These are phyloP conservation scores for Potamarius usumacintae DNA, from an alignment of 2,113 vertebrate species.

Conservation along the genomic window DNA sequence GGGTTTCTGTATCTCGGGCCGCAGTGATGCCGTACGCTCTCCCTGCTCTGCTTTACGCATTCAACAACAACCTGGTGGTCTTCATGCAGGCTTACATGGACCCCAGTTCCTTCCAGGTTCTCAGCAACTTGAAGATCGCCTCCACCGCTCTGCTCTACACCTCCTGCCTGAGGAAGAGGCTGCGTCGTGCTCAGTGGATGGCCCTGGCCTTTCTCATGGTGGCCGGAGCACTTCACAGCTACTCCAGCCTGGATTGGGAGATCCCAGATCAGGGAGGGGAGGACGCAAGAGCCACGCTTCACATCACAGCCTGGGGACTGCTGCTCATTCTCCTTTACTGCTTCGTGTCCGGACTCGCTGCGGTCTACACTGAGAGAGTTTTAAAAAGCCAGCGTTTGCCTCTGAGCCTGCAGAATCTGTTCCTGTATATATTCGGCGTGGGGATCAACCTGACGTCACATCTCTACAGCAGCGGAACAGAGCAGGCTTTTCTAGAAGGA, in stretches of 20 bases:
- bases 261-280: not conserved
- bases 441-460: slow-evolving; percentile 76
- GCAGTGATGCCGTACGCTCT: slow-evolving; percentile 78
- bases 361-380: slow-evolving; percentile 85
- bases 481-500: slow-evolving; percentile 78
- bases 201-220: slow-evolving; percentile 80
- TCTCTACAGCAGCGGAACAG: slow-evolving; percentile 57
- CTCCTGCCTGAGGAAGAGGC: slow-evolving; percentile 76
- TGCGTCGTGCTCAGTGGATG: slow-evolving; percentile 74
- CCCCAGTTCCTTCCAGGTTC: slow-evolving; percentile 90
- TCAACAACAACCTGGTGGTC: slow-evolving; percentile 94
- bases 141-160: slow-evolving; percentile 87
- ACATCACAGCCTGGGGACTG: slow-evolving; percentile 79
- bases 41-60: slow-evolving; percentile 86
- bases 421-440: slow-evolving; percentile 88
- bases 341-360: slow-evolving; percentile 83
- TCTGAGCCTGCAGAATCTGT: slow-evolving; percentile 88
- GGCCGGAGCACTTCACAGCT: slow-evolving; percentile 81
- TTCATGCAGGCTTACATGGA: slow-evolving; percentile 94
- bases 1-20: slow-evolving; percentile 40
- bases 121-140: slow-evolving; percentile 91
- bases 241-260: slow-evolving; percentile 71
- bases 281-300: slow-evolving; percentile 58
- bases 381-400: slow-evolving; percentile 86
- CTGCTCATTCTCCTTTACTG: slow-evolving; percentile 81